A percentile compares a stretch with the other conserved stretches of the same genome.
Evolutionary conservation across 2,113 vertebrate species (phyloP).

Genomic region (Oryzias melastigma): DNA sequence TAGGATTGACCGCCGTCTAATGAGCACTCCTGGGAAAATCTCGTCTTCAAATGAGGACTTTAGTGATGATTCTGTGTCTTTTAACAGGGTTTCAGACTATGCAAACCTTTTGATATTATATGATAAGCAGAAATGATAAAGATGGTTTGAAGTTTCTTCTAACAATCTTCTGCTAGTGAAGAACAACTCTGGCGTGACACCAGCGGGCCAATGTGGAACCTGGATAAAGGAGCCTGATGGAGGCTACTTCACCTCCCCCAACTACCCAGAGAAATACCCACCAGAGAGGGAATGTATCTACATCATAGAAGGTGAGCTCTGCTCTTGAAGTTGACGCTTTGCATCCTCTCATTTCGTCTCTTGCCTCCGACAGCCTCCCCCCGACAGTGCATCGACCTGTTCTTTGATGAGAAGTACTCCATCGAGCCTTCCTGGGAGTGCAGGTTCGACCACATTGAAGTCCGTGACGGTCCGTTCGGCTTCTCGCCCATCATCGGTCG

Average conservation of each 20-base stretch:
- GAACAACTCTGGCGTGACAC: conserved; percentile 88
- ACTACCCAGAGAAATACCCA: conserved; percentile 96
- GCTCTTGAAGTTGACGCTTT: background rate
- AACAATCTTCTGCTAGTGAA: conserved; percentile 75
- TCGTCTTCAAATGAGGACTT: background rate
- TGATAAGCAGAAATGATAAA: background rate
- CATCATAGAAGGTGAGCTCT: conserved; percentile 92
- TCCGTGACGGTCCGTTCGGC: conserved; percentile 94
- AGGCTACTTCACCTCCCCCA: conserved; percentile 94
- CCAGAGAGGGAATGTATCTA: conserved; percentile 94
- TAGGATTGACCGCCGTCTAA: background rate
- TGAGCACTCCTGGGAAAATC: background rate
- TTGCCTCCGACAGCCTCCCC: conserved; percentile 69
- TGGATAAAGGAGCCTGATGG: conserved; percentile 93
- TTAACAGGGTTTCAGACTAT: background rate
- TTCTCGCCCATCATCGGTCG: conserved; percentile 97
- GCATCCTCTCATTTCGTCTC: background rate
- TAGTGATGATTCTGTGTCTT: background rate
- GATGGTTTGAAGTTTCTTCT: background rate
- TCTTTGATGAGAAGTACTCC: conserved; percentile 93
- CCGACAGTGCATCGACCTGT: conserved; percentile 94
- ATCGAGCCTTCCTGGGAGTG: conserved; percentile 98
- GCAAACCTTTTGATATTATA: too few species aligned
- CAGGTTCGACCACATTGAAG: conserved; percentile 98
- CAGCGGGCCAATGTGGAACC: conserved; percentile 88